Conservation (phyloP, 2,113 vertebrate species). For the Sciurus niger region DNA sequence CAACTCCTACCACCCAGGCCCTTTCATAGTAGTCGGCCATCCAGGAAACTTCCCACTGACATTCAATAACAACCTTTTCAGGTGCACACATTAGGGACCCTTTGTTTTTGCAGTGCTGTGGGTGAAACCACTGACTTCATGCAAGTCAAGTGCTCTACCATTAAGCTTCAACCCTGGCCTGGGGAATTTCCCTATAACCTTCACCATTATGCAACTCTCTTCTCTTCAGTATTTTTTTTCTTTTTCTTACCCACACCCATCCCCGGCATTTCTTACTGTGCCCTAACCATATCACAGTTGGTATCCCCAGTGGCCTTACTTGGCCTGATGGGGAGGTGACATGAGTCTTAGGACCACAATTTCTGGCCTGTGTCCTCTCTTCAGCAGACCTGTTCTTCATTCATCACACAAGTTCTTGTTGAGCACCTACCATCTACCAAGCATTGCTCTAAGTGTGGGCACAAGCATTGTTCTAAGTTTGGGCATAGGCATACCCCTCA, state of each 20-base stretch:
- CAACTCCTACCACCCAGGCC: background rate
- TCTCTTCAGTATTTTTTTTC: too few relatives aligned
- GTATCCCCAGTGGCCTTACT: background rate
- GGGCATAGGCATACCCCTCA: background rate
- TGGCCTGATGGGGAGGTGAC: background rate
- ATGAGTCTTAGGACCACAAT: background rate
- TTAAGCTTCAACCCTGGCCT: background rate
- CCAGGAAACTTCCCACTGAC: too few relatives aligned
- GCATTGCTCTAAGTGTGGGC: background rate
- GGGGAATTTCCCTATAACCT: too few relatives aligned
- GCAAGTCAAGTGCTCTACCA: background rate
- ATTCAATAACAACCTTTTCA: too few relatives aligned
- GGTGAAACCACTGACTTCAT: background rate
- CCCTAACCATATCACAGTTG: background rate
- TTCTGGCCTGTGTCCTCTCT: background rate
- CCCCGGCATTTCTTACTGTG: background rate
- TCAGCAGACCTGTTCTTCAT: background rate
- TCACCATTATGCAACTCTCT: too few relatives aligned
- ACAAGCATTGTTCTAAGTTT: background rate
- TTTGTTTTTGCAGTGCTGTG: background rate
- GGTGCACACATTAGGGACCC: background rate
- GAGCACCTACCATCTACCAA: background rate
- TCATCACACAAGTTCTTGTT: background rate
- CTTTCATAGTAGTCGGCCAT: background rate
- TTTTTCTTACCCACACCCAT: background rate